A percentile compares a stretch with the other conserved stretches of the same genome.
Evolutionary conservation across 2,113 vertebrate genomes (phyloP).

Genomic region (Hippocampus guttulatus): DNA sequence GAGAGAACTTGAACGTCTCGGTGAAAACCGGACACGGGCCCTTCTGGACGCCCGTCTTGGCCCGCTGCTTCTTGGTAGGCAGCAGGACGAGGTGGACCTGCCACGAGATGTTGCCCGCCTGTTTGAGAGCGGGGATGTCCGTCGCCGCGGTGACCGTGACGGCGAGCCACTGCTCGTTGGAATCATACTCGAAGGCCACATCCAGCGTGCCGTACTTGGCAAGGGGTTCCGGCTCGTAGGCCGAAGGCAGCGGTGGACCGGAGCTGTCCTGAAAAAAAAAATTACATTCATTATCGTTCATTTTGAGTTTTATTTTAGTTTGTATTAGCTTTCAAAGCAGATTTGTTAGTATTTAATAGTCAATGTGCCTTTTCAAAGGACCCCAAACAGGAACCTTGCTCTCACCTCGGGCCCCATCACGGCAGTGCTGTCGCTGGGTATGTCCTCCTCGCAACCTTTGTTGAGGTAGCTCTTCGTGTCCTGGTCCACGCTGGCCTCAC

Average conservation of each 20-base stretch:
- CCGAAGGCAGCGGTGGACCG: slow-evolving; percentile 81
- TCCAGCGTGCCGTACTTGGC: slow-evolving; percentile 95
- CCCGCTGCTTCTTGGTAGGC: slow-evolving; percentile 93
- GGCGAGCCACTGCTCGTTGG: slow-evolving; percentile 88
- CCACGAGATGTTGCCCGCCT: slow-evolving; percentile 89
- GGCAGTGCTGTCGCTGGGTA: slow-evolving; percentile 91
- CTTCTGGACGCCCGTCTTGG: slow-evolving; percentile 92
- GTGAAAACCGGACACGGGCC: slow-evolving; percentile 93
- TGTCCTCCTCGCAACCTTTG: slow-evolving; percentile 91
- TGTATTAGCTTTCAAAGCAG: no score
- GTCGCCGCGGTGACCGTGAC: slow-evolving; percentile 95
- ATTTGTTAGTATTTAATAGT: background rate
- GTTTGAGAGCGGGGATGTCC: slow-evolving; percentile 89
- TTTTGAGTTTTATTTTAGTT: no score
- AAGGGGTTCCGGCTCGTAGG: slow-evolving; percentile 91
- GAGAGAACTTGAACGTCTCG: slow-evolving; percentile 92
- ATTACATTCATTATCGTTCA: background rate
- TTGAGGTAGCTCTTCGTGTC: slow-evolving; percentile 87
- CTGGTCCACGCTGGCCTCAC: slow-evolving; percentile 82
- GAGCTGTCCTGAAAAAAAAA: slow-evolving; percentile 77
- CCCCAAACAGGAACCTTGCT: background rate
- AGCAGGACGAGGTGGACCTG: slow-evolving; percentile 97
- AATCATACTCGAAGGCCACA: slow-evolving; percentile 96
- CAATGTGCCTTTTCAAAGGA: background rate
- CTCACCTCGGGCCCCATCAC: slow-evolving; percentile 90